Percentiles rank a stretch among this genome's conserved stretches.
phyloP scores from a whole-genome alignment of 2,113 vertebrate genomes.

The Stomatorhinus ivindoensis region DNA sequence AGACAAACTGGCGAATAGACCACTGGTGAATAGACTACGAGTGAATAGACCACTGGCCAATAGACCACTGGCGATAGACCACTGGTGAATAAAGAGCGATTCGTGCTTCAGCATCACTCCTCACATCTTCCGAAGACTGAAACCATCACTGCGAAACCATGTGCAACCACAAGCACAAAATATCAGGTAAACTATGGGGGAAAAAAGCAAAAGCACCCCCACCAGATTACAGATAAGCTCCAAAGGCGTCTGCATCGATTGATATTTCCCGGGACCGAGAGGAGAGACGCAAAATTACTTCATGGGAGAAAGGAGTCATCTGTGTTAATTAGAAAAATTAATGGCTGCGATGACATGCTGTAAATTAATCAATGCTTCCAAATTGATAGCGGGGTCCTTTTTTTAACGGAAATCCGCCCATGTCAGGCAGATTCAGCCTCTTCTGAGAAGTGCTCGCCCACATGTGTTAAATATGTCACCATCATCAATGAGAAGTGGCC shows the following conservation, averaged over 20 bases:
- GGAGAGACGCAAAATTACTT: not conserved
- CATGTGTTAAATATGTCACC: not conserved
- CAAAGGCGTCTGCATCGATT: not conserved
- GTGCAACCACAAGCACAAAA: not conserved
- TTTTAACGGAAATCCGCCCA: not conserved
- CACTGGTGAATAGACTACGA: not conserved
- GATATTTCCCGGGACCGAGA: conserved; percentile 9
- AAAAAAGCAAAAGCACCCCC: not conserved
- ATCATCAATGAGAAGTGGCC: not conserved
- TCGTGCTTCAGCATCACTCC: not conserved
- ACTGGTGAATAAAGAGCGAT: not conserved
- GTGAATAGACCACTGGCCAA: no score
- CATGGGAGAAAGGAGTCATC: conserved; percentile 2
- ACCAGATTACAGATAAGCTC: not conserved
- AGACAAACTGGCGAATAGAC: not conserved
- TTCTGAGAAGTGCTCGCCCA: not conserved
- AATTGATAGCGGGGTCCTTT: not conserved
- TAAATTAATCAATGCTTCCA: conserved; percentile 10
- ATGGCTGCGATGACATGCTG: not conserved
- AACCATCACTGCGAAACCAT: not conserved
- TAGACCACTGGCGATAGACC: not conserved
- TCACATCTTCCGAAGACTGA: not conserved
- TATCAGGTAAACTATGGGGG: not conserved
- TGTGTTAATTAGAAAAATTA: conserved; percentile 25
- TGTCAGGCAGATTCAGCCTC: not conserved